Conservation (phyloP, 2,888 invertebrate species). For the Clostera curtula region DNA sequence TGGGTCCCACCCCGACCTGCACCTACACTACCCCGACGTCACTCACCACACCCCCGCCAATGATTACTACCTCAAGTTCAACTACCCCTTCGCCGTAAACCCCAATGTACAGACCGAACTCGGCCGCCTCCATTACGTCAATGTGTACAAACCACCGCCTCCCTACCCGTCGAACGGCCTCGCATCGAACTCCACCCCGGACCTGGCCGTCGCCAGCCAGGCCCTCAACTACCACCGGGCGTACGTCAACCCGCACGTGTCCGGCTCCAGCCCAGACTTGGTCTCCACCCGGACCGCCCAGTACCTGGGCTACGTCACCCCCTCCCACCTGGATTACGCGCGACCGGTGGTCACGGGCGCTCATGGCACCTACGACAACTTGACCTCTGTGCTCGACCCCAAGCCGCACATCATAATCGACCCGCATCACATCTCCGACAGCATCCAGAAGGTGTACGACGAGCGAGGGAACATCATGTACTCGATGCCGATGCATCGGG, state of each 20-base stretch:
- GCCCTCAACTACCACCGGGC: slow-evolving; percentile 64
- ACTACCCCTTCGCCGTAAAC: slow-evolving; percentile 58
- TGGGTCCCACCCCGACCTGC: slow-evolving; percentile 76
- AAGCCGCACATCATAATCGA: slow-evolving; percentile 72
- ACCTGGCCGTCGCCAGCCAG: slow-evolving; percentile 84
- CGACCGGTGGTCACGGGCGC: slow-evolving; percentile 58
- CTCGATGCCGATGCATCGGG: slow-evolving; percentile 73
- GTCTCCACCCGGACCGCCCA: slow-evolving; percentile 82
- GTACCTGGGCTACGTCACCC: slow-evolving; percentile 54
- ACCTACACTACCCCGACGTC: slow-evolving; percentile 80
- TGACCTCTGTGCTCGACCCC: slow-evolving; percentile 76
- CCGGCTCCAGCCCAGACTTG: slow-evolving; percentile 85
- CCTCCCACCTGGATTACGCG: slow-evolving; percentile 47
- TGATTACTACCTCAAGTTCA: slow-evolving; percentile 48
- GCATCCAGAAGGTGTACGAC: slow-evolving; percentile 77
- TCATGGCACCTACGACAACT: slow-evolving; percentile 84
- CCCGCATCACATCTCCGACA: slow-evolving; percentile 73
- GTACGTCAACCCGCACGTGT: slow-evolving; percentile 74
- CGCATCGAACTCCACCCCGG: slow-evolving; percentile 90
- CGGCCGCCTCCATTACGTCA: slow-evolving; percentile 75
- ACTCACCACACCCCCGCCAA: slow-evolving; percentile 68
- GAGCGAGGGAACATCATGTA: slow-evolving; percentile 78
- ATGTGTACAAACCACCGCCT: slow-evolving; percentile 88
- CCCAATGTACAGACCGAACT: slow-evolving; percentile 57
- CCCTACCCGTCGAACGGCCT: slow-evolving; percentile 86